Base-by-base conservation (phyloP, 1,140 invertebrate species). In the Cepaea nemoralis region DNA sequence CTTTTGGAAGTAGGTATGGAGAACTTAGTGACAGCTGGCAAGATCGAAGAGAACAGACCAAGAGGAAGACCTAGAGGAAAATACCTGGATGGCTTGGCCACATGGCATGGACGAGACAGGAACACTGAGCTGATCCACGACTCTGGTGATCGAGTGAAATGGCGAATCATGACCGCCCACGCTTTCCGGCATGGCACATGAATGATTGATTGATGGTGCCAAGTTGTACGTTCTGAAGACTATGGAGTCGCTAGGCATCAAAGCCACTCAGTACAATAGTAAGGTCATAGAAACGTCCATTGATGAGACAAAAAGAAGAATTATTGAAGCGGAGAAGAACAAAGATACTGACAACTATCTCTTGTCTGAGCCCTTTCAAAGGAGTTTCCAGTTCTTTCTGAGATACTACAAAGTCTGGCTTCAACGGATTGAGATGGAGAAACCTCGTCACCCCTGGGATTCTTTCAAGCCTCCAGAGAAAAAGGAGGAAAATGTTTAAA, bases 211-310 rank as follows among this genome's bases (percentile, higher is more conserved):
- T n/a, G n/a, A n/a, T n/a, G 77, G 87, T 0, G 96, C 95, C 87
- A 90, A 96, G 33, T 86, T 94, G 8, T 93, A 93, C 84, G 90
- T 97, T 35, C 93, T 97, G 92, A 91, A 95, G 83, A 88, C 93
- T 63, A 93, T 94, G 75, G 81, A 86, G 69, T 50, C 83, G 14
- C 12, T 94, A 86, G 90, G 93, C 82, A 89, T 96, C 0, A 90
- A 91, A 85, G 93, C 94, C 0, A 94, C 94, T 76, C 33, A 70
- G 14, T 81, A 82, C 40, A 85, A 89, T 45, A 69, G 90, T 40
- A 14, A 81, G 31, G 80, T 77, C 22, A 82, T 86, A 42, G 87
- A 89, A 79, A 74, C 50, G 12, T 50, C 42, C 27, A 73, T 88
- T 40, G 70, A 78, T 40, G 33, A 22, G 24, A 82, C 85, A 12